Evolutionary conservation across 2,797 vertebrate genomes (phyloP).

Genomic region (Rallus crepitans): DNA sequence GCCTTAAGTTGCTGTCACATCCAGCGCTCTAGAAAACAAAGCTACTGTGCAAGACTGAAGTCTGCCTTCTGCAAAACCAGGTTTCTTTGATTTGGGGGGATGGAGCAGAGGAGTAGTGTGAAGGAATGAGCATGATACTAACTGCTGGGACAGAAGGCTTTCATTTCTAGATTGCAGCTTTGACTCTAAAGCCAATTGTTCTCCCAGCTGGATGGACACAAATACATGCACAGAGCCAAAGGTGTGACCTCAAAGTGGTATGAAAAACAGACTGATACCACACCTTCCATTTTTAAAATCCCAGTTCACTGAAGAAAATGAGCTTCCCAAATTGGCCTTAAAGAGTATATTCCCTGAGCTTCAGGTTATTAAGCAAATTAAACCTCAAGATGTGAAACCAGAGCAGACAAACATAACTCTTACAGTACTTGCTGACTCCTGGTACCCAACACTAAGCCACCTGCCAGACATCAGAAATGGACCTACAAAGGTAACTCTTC

Average conservation of each 20-base stretch:
- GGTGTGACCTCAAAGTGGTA: background rate
- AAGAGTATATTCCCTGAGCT: background rate
- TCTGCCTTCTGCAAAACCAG: background rate
- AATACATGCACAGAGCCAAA: background rate
- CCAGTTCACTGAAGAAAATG: background rate
- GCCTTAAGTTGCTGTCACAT: background rate
- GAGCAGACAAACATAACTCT: background rate
- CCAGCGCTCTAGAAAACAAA: background rate
- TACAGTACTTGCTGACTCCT: background rate
- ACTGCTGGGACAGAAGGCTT: background rate
- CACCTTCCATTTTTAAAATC: background rate
- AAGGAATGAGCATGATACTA: background rate
- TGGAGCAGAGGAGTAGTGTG: background rate
- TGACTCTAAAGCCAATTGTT: background rate
- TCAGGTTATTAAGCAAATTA: background rate
- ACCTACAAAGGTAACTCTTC: background rate
- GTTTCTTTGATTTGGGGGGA: background rate
- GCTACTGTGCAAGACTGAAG: background rate
- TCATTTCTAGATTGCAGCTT: background rate
- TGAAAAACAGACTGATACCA: background rate
- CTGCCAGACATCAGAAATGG: background rate
- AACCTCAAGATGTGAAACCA: background rate
- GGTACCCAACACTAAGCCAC: background rate
- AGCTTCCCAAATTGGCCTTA: background rate
- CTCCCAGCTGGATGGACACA: background rate